Percentiles rank a stretch among this genome's conserved stretches.
Conservation (phyloP, 2,888 invertebrate species). For the Busseola fusca region DNA sequence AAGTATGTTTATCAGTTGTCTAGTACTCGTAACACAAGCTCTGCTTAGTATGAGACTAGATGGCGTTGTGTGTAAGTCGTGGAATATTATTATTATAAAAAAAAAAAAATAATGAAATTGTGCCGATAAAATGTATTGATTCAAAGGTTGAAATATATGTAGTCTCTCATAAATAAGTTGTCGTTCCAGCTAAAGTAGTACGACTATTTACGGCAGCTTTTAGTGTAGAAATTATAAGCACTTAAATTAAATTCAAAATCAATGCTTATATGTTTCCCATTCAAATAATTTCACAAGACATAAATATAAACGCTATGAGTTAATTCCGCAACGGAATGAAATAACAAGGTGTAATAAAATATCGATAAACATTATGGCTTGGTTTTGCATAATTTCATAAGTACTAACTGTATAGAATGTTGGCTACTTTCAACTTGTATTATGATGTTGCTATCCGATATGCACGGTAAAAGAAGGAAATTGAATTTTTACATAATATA, state of each 20-base stretch:
- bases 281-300: constrained; percentile 24
- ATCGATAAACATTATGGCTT: constrained; percentile 57
- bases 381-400: constrained; percentile 45
- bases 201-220: background rate
- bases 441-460: constrained; percentile 9
- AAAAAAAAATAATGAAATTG: background rate
- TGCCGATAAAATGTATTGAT: background rate
- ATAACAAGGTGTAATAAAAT: constrained; percentile 45
- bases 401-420: constrained; percentile 11
- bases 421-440: background rate
- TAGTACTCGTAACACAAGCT: no score
- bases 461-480: constrained; percentile 8
- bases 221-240: background rate
- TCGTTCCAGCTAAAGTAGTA: background rate
- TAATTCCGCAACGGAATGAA: constrained; percentile 26
- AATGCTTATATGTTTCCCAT: constrained; percentile 14
- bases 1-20: no score
- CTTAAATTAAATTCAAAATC: constrained; percentile 13
- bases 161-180: no score
- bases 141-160: background rate
- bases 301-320: constrained; percentile 27
- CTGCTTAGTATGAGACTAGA: no score
- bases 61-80: no score
- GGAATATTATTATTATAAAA: no score
- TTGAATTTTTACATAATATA: background rate